phyloP scores from a whole-genome alignment of 2,888 invertebrate genomes.

The Melanostoma scalare region DNA sequence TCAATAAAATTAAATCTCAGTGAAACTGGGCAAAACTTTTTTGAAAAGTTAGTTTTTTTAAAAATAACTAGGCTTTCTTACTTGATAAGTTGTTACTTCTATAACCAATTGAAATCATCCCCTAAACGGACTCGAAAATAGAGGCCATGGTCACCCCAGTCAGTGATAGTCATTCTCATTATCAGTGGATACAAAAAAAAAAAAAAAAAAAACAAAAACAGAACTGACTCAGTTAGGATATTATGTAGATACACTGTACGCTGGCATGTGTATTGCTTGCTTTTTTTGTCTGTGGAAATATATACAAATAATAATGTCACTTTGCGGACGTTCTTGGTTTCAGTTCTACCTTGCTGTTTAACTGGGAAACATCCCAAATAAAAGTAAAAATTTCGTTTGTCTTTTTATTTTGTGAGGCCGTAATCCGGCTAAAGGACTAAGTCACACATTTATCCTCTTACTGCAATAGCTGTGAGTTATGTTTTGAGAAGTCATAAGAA shows the following conservation, averaged over 20 bases:
- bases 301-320: constrained; percentile 50
- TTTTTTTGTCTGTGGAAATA: constrained; percentile 32
- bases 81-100: no score
- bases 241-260: background rate
- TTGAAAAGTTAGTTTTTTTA: no score
- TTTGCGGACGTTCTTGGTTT: constrained; percentile 45
- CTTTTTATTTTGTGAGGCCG: constrained; percentile 6
- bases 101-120: no score
- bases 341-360: constrained; percentile 51
- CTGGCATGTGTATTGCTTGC: constrained; percentile 26
- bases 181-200: constrained; percentile 30
- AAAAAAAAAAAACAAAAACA: background rate
- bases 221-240: constrained; percentile 14
- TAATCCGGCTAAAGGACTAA: constrained; percentile 32
- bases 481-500: background rate
- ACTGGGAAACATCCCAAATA: constrained; percentile 49
- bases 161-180: constrained; percentile 47
- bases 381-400: constrained; percentile 11
- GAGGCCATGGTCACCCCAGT: background rate
- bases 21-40: no score
- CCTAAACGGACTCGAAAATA: background rate
- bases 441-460: background rate
- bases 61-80: no score
- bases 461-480: constrained; percentile 44
- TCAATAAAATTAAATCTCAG: no score